Evolutionary conservation across 2,797 vertebrate species (phyloP).

Genomic region (Tamandua tetradactyla): DNA sequence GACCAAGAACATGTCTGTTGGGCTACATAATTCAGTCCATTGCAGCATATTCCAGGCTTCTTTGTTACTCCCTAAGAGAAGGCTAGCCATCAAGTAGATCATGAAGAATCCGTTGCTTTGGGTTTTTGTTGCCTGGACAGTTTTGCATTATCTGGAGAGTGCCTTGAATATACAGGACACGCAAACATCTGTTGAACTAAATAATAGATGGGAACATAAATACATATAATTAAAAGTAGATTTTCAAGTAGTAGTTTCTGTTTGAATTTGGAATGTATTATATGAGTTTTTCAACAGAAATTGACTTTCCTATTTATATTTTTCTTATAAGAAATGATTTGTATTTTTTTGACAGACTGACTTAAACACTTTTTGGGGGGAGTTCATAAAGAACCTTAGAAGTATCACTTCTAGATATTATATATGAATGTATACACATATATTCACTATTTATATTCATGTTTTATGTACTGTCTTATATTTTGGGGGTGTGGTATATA

Average conservation of each 20-base stretch:
- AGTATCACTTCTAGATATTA: background rate
- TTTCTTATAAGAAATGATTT: background rate
- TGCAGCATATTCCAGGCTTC: background rate
- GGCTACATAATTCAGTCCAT: no score
- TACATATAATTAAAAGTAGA: background rate
- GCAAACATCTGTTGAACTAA: constrained; percentile 1
- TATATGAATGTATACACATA: background rate
- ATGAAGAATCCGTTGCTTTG: background rate
- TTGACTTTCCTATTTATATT: background rate
- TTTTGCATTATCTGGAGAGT: background rate
- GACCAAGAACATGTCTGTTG: no score
- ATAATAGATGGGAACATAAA: background rate
- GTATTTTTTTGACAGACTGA: background rate
- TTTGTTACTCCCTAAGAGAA: background rate
- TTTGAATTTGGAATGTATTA: constrained; percentile 11
- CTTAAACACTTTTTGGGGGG: background rate
- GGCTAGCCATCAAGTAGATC: background rate
- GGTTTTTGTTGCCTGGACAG: constrained; percentile 10
- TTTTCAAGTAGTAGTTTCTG: background rate
- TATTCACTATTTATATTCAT: background rate
- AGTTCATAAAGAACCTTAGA: background rate
- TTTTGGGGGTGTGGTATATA: background rate
- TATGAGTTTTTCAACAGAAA: constrained; percentile 12
- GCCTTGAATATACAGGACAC: background rate
- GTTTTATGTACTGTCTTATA: background rate